Evolutionary conservation across 2,113 vertebrate genomes (phyloP), one percentile per base, ranked within the genome.

Genomic region (Hydrochoerus hydrochaeris): DNA sequence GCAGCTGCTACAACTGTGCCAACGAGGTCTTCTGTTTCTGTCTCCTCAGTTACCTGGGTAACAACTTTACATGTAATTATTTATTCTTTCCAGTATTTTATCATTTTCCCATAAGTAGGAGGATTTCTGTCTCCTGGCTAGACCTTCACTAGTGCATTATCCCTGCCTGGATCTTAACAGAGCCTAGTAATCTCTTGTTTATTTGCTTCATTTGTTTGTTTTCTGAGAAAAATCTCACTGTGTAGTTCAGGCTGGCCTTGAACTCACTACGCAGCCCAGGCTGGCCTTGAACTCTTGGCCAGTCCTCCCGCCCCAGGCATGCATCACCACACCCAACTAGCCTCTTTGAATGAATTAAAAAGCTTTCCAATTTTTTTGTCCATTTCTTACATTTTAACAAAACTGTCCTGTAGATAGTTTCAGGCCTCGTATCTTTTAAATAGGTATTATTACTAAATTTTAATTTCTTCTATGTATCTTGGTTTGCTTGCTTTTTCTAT

Each of bases 371-470:
- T 41, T 46, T 81, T 82, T 90, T 58, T 7, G 57, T 88, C 35
- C 85, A 3, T 88, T 93, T 20, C 65, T 69, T 84, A 35, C 88
- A 38, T 49, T 81, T 75, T 60, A 93, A 1, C 57, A 32, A 85
- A 88, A 85, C 28, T 63, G n/a, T 84, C 35, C 41, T 93, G 19
- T 22, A 88, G 13, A 41, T 90, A 78, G 10, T 75, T 88, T 38
- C 46, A n/a, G 52, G 13, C 46, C 62, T 80, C 28, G 7, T 94
- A 38, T n/a, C 49, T 95, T 95, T 49, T 93, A 88, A 71, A 80
- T 35, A 81, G 11, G 14, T 75, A 67, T 26, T 85, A 58, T n/a
- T n/a, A 88, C 85, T 85, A 88, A 81, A 65, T 92, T 92, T 93
- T 30, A 86, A 65, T 92, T 73, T 87, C 32, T 65, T 88, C 63